A percentile compares a stretch with the other conserved stretches of the same genome.
Conservation (phyloP, 2,113 vertebrate species). For the Cygnus atratus region DNA sequence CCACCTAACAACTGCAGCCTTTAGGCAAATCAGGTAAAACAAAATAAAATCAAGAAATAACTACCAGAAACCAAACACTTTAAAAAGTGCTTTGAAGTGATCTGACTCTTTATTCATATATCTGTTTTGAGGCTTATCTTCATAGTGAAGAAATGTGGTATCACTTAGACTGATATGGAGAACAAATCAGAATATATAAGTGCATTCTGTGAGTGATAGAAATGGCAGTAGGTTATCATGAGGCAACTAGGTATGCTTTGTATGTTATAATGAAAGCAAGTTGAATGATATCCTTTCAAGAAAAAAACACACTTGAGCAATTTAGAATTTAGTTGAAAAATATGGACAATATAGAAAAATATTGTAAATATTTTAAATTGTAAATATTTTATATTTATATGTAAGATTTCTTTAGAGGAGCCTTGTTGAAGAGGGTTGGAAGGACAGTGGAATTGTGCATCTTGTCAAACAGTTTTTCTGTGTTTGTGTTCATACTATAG, state of each 20-base stretch:
- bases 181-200: not conserved
- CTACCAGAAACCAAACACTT: not conserved
- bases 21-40: not conserved
- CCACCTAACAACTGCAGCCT: not conserved
- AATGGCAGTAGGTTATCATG: not conserved
- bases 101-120: not conserved
- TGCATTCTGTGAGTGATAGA: not conserved
- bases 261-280: not conserved
- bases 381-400: too few relatives aligned
- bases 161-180: not conserved
- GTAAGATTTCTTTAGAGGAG: not conserved
- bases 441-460: not conserved
- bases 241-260: not conserved
- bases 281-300: not conserved
- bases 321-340: not conserved
- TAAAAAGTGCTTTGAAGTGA: not conserved
- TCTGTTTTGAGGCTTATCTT: not conserved
- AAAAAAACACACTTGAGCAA: rapidly evolving
- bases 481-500: not conserved
- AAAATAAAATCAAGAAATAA: not conserved
- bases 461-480: not conserved
- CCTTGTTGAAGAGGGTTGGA: rapidly evolving
- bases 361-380: too few relatives aligned
- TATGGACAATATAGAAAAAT: not conserved
- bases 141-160: not conserved